Evolutionary conservation across 1,140 invertebrate genomes (phyloP).

Genomic region (Eumaeus atala): DNA sequence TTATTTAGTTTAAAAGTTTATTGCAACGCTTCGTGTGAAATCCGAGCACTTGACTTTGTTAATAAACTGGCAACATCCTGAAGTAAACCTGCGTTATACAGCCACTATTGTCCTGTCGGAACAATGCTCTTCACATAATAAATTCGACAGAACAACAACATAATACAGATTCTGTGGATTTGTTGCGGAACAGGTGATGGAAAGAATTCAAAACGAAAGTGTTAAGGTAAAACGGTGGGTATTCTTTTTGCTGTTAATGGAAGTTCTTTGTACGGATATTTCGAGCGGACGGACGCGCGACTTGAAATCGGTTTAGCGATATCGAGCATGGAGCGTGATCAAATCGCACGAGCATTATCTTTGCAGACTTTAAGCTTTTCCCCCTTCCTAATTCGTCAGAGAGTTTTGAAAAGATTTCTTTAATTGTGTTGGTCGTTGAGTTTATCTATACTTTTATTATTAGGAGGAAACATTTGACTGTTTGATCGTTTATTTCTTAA

Average conservation of each 20-base stretch:
- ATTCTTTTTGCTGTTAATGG: constrained; percentile 62
- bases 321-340: constrained; percentile 46
- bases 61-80: constrained; percentile 5
- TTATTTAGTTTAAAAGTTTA: not conserved
- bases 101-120: constrained; percentile 7
- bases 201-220: constrained; percentile 35
- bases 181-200: constrained; percentile 32
- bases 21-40: not conserved
- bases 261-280: constrained; percentile 64
- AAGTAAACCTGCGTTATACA: not conserved
- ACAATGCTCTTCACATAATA: constrained; percentile 7
- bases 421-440: no score
- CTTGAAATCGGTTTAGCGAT: constrained; percentile 61
- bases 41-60: not conserved
- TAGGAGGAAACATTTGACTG: no score
- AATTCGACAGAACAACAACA: constrained; percentile 5
- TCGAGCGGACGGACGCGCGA: constrained; percentile 44
- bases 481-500: no score
- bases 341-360: constrained; percentile 48
- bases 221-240: constrained; percentile 54
- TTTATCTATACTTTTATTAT: no score
- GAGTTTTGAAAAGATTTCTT: no score
- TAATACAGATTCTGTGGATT: constrained; percentile 8
- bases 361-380: constrained; percentile 17
- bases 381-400: not conserved